These are phyloP conservation scores for Procambarus virginalis DNA, from an alignment of 1,140 invertebrate genomes.

Conservation along the genomic window DNA sequence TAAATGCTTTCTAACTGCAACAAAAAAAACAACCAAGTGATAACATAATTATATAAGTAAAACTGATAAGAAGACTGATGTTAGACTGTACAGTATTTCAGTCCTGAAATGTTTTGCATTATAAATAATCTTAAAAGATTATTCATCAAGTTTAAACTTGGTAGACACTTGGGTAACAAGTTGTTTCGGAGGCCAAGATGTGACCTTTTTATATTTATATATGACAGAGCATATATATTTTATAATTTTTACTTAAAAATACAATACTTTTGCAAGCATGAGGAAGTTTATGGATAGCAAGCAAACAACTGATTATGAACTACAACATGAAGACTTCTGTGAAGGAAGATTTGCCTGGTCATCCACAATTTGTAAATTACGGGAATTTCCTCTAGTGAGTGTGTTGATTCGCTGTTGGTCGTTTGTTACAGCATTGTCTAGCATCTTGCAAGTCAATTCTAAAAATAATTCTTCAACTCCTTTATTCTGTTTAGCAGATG, in stretches of 20 bases:
- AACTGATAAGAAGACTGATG: no score
- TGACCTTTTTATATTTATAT: not conserved
- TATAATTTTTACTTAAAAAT: not conserved
- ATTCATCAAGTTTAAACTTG: not conserved
- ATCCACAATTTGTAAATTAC: constrained; percentile 58
- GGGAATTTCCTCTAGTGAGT: constrained; percentile 29
- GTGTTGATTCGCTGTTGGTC: constrained; percentile 58
- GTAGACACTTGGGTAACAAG: not conserved
- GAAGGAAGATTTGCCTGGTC: constrained; percentile 22
- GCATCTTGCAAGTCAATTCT: constrained; percentile 85
- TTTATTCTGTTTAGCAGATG: constrained; percentile 95
- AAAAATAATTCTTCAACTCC: constrained; percentile 96
- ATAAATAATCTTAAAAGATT: not conserved
- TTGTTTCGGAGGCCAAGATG: not conserved
- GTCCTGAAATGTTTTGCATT: no score
- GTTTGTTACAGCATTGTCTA: constrained; percentile 71
- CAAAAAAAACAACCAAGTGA: no score
- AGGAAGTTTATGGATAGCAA: not conserved
- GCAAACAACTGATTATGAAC: not conserved
- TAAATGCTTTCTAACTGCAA: no score
- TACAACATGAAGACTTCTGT: constrained; percentile 49
- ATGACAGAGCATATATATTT: not conserved
- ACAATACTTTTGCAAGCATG: not conserved
- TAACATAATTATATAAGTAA: no score
- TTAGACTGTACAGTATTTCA: no score